These are phyloP conservation scores for Oplegnathus fasciatus DNA, from an alignment of 2,113 vertebrate species.

Conservation along the genomic window DNA sequence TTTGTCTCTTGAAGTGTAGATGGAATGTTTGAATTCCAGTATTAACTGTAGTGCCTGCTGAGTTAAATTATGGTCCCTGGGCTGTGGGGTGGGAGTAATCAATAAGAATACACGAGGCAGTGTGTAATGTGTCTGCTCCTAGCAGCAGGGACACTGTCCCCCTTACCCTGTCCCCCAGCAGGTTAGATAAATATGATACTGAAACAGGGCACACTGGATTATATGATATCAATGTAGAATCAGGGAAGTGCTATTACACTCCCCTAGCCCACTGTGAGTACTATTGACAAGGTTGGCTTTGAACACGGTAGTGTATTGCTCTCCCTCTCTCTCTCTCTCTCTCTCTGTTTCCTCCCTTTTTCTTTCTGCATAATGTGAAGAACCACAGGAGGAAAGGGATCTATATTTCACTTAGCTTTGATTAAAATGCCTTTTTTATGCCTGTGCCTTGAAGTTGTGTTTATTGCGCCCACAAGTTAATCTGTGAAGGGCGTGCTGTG, in stretches of 20 bases:
- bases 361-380: slow-evolving; percentile 59
- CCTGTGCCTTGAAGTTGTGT: slow-evolving; percentile 53
- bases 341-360: slow-evolving; percentile 7
- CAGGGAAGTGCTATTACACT: slow-evolving; percentile 85
- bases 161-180: slow-evolving; percentile 92
- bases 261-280: slow-evolving; percentile 85
- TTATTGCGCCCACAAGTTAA: slow-evolving; percentile 51
- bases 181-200: slow-evolving; percentile 99
- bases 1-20: slow-evolving; percentile 86
- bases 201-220: slow-evolving; percentile 92
- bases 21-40: slow-evolving; percentile 87
- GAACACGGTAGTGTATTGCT: slow-evolving; percentile 77
- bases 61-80: slow-evolving; percentile 97
- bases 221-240: slow-evolving; percentile 93
- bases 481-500: slow-evolving; percentile 49
- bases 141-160: slow-evolving; percentile 92
- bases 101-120: slow-evolving; percentile 94
- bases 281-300: slow-evolving; percentile 86
- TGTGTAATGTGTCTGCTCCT: slow-evolving; percentile 94
- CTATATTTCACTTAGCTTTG: slow-evolving; percentile 70
- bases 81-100: slow-evolving; percentile 94
- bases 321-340: slow-evolving; percentile 44
- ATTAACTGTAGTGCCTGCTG: slow-evolving; percentile 92
- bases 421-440: slow-evolving; percentile 66
- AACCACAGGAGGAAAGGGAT: slow-evolving; percentile 59